These are phyloP conservation scores for Harpagifer antarcticus DNA, from an alignment of 2,797 vertebrate species.

Conservation along the genomic window DNA sequence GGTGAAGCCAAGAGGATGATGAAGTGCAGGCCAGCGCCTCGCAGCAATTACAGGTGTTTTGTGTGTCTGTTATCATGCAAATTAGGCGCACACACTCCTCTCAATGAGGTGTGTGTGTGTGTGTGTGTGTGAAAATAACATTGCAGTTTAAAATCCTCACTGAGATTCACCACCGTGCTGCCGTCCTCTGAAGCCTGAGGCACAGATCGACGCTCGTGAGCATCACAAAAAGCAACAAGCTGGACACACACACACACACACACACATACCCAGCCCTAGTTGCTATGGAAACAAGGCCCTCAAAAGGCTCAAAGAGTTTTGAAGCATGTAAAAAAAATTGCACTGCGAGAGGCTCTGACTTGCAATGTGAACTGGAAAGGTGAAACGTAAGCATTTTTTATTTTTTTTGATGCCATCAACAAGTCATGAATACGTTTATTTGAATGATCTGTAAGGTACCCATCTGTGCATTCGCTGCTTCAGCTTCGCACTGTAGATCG, in stretches of 20 bases:
- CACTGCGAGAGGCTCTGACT: slow-evolving; percentile 55
- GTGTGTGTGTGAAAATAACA: not conserved
- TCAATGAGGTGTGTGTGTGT: not conserved
- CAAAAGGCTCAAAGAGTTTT: slow-evolving; percentile 71
- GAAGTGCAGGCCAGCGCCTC: not conserved
- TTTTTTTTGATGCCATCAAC: slow-evolving; percentile 43
- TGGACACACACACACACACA: slow-evolving; percentile 54
- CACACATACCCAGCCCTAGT: slow-evolving; percentile 51
- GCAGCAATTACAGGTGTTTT: slow-evolving; percentile 5
- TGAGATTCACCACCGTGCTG: slow-evolving; percentile 7
- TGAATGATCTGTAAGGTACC: slow-evolving; percentile 21
- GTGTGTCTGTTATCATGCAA: not conserved
- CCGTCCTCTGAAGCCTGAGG: slow-evolving; percentile 50
- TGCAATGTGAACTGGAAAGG: slow-evolving; percentile 41
- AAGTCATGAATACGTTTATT: slow-evolving; percentile 52
- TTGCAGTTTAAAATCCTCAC: not conserved
- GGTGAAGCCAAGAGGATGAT: slow-evolving; percentile 25
- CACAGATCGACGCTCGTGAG: slow-evolving; percentile 46
- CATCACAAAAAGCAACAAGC: slow-evolving; percentile 71
- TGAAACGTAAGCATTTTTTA: slow-evolving; percentile 40
- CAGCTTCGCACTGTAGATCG: not conserved
- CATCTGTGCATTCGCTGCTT: slow-evolving; percentile 8
- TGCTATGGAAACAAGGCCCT: slow-evolving; percentile 80
- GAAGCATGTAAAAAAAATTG: slow-evolving; percentile 67
- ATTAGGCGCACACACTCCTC: not conserved